Base-by-base conservation (phyloP, 2,113 vertebrate species). In the Festucalex cinctus region DNA sequence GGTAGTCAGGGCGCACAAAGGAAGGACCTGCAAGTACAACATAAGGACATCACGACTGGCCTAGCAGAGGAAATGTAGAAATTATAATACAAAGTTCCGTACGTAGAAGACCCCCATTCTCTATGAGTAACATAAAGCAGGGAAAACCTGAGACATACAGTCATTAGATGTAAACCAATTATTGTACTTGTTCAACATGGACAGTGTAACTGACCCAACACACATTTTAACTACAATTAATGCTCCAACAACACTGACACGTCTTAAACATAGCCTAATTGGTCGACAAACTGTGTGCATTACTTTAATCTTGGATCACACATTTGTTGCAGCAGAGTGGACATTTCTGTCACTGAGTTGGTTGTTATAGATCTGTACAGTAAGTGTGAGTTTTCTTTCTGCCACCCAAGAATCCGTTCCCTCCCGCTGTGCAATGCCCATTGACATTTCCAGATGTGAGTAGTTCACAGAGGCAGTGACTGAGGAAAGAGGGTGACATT, bases 381-480 rank as follows among this genome's bases (percentile, higher is more conserved):
- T n/a, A 59, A 51, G 65, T 37, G 56, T 41, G 65, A 43, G 51
- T 36, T 16, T 20, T 28, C 60, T 19, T 65, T 73, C 64, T 68
- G 60, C 67, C 70, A 71, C 77, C 73, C 61, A 74, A 63, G 59
- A 79, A 63, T 59, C 60, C 41, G 54, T 48, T 73, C 26, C 68
- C 51, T 75, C 65, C 72, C 41, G 60, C 69, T 72, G 77, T 66
- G 73, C 44, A 71, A 80, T 78, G 79, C 78, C 82, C 84, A 75
- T 77, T 89, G 88, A 89, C 87, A 90, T 91, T 91, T 91, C 63
- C 79, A 83, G 83, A 85, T 82, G 77, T 71, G 79, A 80, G 66
- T 66, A 71, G 80, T 79, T 82, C 85, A 77, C 83, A 82, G 73
- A 78, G 76, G 79, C 71, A 75, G 71, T 26, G 80, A 80, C 78